Evolutionary conservation across 2,888 invertebrate species (phyloP).

Genomic region (Erebia ligea): DNA sequence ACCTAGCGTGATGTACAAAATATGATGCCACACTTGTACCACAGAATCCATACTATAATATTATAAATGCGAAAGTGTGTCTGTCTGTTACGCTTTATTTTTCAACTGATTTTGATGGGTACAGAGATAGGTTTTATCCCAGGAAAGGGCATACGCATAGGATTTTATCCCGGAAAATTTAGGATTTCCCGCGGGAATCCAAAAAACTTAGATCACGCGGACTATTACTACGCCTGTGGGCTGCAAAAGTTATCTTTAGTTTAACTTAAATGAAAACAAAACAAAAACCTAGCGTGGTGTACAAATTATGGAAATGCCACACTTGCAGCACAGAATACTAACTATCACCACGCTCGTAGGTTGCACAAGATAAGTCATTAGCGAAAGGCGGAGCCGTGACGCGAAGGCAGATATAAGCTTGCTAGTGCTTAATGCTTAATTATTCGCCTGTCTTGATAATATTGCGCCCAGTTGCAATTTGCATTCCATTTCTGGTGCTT

Average conservation of each 20-base stretch:
- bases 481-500: constrained; percentile 9
- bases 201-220: too few species aligned
- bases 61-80: too few species aligned
- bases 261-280: background rate
- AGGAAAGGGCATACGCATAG: too few species aligned
- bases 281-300: background rate
- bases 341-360: background rate
- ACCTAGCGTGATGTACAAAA: background rate
- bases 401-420: constrained; percentile 25
- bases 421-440: constrained; percentile 25
- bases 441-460: constrained; percentile 26
- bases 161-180: too few species aligned
- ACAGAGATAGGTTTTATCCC: too few species aligned
- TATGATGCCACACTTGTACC: constrained; percentile 11
- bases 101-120: too few species aligned
- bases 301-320: constrained; percentile 11
- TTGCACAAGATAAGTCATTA: constrained; percentile 18
- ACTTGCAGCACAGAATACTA: background rate
- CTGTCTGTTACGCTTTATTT: too few species aligned
- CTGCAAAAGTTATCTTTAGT: background rate
- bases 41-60: too few species aligned
- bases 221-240: too few species aligned
- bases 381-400: constrained; percentile 19
- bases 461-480: constrained; percentile 25
- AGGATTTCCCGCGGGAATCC: too few species aligned